These are phyloP conservation scores for Dione juno DNA, from an alignment of 2,888 invertebrate genomes.

Conservation along the genomic window DNA sequence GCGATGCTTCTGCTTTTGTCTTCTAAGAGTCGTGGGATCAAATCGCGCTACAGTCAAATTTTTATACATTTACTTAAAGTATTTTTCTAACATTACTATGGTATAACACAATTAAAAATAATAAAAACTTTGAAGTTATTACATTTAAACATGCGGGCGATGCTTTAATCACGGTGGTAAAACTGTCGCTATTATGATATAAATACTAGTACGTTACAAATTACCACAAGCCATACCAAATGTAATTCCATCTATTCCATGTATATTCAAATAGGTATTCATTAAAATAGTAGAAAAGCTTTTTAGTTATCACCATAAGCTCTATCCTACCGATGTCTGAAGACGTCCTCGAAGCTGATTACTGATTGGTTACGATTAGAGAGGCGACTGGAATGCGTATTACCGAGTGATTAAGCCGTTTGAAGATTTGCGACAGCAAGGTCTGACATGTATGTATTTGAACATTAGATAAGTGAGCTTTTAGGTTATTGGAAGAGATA, in stretches of 20 bases:
- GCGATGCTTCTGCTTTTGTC: too few species aligned
- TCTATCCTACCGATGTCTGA: slow-evolving; percentile 9
- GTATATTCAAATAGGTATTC: neutral
- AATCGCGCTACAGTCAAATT: too few species aligned
- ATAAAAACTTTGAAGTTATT: too few species aligned
- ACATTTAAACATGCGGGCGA: too few species aligned
- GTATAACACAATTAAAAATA: too few species aligned
- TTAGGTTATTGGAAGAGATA: slow-evolving; percentile 6
- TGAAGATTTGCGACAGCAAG: slow-evolving; percentile 28
- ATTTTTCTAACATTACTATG: too few species aligned
- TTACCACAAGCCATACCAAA: too few species aligned
- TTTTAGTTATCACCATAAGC: neutral
- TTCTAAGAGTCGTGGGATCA: too few species aligned
- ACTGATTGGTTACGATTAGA: slow-evolving; percentile 31
- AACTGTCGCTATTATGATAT: too few species aligned
- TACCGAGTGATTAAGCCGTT: slow-evolving; percentile 30
- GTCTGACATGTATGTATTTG: slow-evolving; percentile 7
- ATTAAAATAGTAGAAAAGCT: neutral
- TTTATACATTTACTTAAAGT: too few species aligned
- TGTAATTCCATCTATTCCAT: neutral
- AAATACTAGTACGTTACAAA: too few species aligned
- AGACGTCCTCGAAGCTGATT: slow-evolving; percentile 23
- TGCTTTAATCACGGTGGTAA: too few species aligned
- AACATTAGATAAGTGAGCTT: slow-evolving; percentile 14
- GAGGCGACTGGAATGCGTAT: slow-evolving; percentile 33